Conservation (phyloP, 1,140 invertebrate genomes). For the Pristionchus pacificus region DNA sequence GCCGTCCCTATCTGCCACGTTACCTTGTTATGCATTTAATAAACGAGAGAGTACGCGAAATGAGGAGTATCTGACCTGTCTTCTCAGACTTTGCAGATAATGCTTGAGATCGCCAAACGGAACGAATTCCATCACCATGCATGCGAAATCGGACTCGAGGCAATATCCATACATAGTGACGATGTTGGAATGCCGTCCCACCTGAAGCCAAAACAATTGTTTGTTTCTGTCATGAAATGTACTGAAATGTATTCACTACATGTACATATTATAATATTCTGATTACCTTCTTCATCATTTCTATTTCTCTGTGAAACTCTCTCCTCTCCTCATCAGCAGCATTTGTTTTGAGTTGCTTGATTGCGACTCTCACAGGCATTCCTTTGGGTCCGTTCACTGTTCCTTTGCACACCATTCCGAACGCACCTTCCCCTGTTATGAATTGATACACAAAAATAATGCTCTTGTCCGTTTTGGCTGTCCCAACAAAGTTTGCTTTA, state of each 20-base stretch:
- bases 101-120: constrained; percentile 36
- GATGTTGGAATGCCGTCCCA: constrained; percentile 31
- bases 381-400: constrained; percentile 20
- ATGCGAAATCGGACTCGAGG: constrained; percentile 17
- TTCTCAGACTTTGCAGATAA: constrained; percentile 33
- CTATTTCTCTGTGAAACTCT: constrained; percentile 26
- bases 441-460: too few relatives aligned
- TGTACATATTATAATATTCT: too few relatives aligned
- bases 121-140: constrained; percentile 35
- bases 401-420: constrained; percentile 32
- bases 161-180: constrained; percentile 28
- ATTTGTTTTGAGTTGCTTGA: constrained; percentile 33
- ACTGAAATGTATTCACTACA: too few relatives aligned
- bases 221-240: too few relatives aligned
- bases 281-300: constrained; percentile 29
- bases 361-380: constrained; percentile 20
- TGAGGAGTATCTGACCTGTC: constrained; percentile 28
- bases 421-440: constrained; percentile 31
- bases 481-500: too few relatives aligned
- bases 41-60: too few relatives aligned
- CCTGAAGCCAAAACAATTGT: constrained; percentile 5
- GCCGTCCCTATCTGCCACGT: too few relatives aligned
- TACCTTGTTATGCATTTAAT: too few relatives aligned
- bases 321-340: constrained; percentile 28
- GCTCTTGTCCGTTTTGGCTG: too few relatives aligned